Percentiles rank a stretch among this genome's conserved stretches.
Evolutionary conservation across 2,113 vertebrate species (phyloP).

Genomic region (Strix aluco): DNA sequence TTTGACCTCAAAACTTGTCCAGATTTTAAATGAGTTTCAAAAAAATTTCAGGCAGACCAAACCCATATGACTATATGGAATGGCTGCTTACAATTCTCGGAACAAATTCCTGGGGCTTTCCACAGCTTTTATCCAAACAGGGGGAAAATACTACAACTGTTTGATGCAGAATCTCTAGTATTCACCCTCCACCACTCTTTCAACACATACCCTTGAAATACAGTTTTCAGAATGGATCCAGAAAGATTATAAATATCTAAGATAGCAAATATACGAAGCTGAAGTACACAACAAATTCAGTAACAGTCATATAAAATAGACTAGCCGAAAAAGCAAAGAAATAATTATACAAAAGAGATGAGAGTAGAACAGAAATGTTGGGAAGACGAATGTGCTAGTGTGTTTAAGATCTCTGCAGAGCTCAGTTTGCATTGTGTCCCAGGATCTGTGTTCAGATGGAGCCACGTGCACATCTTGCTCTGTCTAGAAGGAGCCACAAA

Average conservation of each 20-base stretch:
- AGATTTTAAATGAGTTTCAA: neutral
- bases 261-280: neutral
- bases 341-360: neutral
- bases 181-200: neutral
- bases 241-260: neutral
- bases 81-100: neutral
- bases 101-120: neutral
- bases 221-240: neutral
- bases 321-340: neutral
- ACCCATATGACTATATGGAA: neutral
- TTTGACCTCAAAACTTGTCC: neutral
- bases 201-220: neutral
- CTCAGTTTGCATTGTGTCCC: neutral
- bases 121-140: neutral
- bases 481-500: neutral
- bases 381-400: neutral
- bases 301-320: neutral
- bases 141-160: neutral
- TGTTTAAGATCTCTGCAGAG: neutral
- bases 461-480: neutral
- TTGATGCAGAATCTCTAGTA: neutral
- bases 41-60: neutral
- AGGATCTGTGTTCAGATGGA: neutral
- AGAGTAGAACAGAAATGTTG: neutral
- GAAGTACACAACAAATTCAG: neutral